A percentile compares a stretch with the other conserved stretches of the same genome.
Conservation (phyloP, 2,888 invertebrate genomes). For the Pyralis farinalis region DNA sequence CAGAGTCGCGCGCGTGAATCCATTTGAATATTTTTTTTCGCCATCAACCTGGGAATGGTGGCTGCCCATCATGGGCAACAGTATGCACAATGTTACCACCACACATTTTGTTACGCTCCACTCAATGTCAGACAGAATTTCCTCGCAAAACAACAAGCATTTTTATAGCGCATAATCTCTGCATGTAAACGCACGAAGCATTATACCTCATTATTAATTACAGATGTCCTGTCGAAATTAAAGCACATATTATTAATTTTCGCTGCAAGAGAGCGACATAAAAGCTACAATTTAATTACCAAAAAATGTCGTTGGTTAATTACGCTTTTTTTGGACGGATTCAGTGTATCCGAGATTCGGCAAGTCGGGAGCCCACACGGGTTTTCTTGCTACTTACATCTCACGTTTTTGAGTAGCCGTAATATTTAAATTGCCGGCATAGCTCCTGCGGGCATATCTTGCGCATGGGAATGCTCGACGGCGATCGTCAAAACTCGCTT, state of each 20-base stretch:
- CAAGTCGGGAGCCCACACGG: slow-evolving; percentile 66
- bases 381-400: slow-evolving; percentile 72
- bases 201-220: slow-evolving; percentile 52
- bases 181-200: slow-evolving; percentile 42
- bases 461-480: slow-evolving; percentile 76
- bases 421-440: slow-evolving; percentile 79
- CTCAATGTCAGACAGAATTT: not conserved
- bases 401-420: slow-evolving; percentile 79
- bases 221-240: slow-evolving; percentile 45
- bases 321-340: slow-evolving; percentile 62
- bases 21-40: slow-evolving; percentile 75
- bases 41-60: slow-evolving; percentile 68
- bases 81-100: slow-evolving; percentile 29
- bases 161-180: slow-evolving; percentile 69
- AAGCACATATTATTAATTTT: slow-evolving; percentile 65
- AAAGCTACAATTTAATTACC: slow-evolving; percentile 74
- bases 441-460: slow-evolving; percentile 75
- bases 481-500: slow-evolving; percentile 73
- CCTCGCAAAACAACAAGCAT: slow-evolving; percentile 46
- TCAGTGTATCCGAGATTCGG: slow-evolving; percentile 64
- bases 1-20: slow-evolving; percentile 74
- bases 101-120: slow-evolving; percentile 19
- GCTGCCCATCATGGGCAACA: slow-evolving; percentile 35
- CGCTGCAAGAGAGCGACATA: slow-evolving; percentile 35
- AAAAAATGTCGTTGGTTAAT: slow-evolving; percentile 65